phyloP scores from a whole-genome alignment of 2,888 invertebrate genomes.

The Malthinus flaveolus region DNA sequence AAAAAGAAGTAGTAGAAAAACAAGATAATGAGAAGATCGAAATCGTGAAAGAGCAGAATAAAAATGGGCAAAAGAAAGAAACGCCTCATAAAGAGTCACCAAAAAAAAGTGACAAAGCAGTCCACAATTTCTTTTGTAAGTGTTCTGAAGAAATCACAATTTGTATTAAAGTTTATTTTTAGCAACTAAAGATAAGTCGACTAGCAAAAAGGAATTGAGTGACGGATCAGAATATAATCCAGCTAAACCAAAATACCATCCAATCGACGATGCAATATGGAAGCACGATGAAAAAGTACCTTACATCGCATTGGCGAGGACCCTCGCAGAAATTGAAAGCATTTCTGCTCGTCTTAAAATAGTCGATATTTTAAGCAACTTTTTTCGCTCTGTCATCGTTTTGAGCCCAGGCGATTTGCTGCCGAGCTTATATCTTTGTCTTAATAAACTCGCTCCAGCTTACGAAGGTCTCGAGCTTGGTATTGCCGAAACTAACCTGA shows the following conservation, averaged over 20 bases:
- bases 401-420: conserved; percentile 88
- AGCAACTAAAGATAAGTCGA: neutral
- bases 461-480: conserved; percentile 93
- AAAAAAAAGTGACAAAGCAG: neutral
- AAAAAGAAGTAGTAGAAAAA: neutral
- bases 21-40: neutral
- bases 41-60: neutral
- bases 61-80: neutral
- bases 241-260: conserved; percentile 73
- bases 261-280: conserved; percentile 85
- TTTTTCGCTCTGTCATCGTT: conserved; percentile 86
- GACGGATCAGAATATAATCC: conserved; percentile 68
- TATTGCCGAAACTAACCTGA: conserved; percentile 91
- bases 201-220: conserved; percentile 12
- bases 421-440: conserved; percentile 88
- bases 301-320: conserved; percentile 87
- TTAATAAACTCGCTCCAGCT: conserved; percentile 95
- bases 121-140: conserved; percentile 3
- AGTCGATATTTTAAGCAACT: conserved; percentile 89
- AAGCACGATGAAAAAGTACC: conserved; percentile 76
- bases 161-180: neutral
- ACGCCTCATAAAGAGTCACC: neutral
- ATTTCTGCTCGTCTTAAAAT: conserved; percentile 86
- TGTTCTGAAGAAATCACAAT: neutral
- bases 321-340: conserved; percentile 87